Base-by-base conservation (phyloP, 2,797 vertebrate genomes). In the Dallia pectoralis region DNA sequence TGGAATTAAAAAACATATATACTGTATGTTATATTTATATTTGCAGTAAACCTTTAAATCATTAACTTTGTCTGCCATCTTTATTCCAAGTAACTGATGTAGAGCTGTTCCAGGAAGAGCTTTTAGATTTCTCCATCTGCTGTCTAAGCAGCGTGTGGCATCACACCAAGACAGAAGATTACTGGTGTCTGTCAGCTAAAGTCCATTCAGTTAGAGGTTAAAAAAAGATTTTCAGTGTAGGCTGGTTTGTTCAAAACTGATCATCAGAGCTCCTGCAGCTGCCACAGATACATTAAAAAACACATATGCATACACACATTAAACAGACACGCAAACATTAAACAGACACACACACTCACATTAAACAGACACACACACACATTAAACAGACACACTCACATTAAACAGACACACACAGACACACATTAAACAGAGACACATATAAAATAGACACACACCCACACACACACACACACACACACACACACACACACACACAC, bases 351-450 rank as follows among this genome's bases (percentile, higher is more conserved):
- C 12, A 8, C 40, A 44, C 40, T 8, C 40, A 44, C 40, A 44
- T 44, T 8, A 4, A 44, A 44, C 12, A 48, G 9, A 62, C 44
- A 65, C 63, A 71, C 16, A 74, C 14, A 69, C 36, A 56, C 29
- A n/a, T n/a, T n/a, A n/a, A n/a, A 7, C 14, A 30, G 27, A 29
- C 48, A 32, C 61, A 47, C 51, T 49, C 5, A 25, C 32, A n/a
- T n/a, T n/a, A n/a, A n/a, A 48, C 12, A 62, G 30, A 65, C 63
- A 71, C 16, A 74, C 14, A 69, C 36, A 56, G 16, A 7, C 14
- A 30, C 48, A 29, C 48, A n/a, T n/a, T n/a, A n/a, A n/a, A n/a
- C n/a, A n/a, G n/a, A n/a, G n/a, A 4, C 40, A 44, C 40, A 44
- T 11, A 44, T 11, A n/a, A n/a, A n/a, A n/a, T n/a, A n/a, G n/a